Base-by-base conservation (phyloP, 2,113 vertebrate species). In the Scartelaos histophorus region DNA sequence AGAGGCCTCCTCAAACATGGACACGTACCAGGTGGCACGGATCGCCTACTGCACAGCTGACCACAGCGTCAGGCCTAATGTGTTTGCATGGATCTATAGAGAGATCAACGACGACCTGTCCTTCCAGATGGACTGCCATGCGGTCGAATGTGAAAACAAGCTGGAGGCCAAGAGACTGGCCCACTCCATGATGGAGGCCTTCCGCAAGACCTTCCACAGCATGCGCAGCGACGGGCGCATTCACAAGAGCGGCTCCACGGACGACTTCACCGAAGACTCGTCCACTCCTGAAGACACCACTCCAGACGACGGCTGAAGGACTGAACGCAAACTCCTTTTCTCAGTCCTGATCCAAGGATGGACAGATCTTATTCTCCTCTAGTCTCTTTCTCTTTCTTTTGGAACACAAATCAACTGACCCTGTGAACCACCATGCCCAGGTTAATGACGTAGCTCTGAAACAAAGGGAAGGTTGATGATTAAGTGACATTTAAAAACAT, bases 61-160 rank as follows among this genome's bases (percentile, higher is more conserved):
- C 92, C 98, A 99, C 89, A 90, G 95, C 2, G 75, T 96, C 87
- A 95, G 94, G 89, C 95, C 97, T 79, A 97, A 98, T 82, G 94
- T 99, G 83, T 99, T 99, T 0, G 98, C 98, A 65, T 99, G 97
- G 97, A 95, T 99, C 73, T 99, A 99, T 90, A 93, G 98, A 81
- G 96, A 99, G 93, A 99, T 99, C 92, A 98, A 98, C 0, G 98
- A 99, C 2, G 97, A 99, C 94, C 94, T 99, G 92, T 95, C 96
- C 87, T 98, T 97, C 92, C 98, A 99, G 92, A 98, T 99, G 96
- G 96, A 98, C 94, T 99, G 98, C 94, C 98, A 99, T 0, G 98
- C 96, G 0, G 96, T 99, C 13, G 95, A 97, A 90, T 99, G 97
- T 5, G 96, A 98, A 92, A 97, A 93, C 93, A 98, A 99, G 94